Evolutionary conservation across 2,797 vertebrate species (phyloP), one percentile per base, ranked within the genome.

Genomic region (Mustela erminea): DNA sequence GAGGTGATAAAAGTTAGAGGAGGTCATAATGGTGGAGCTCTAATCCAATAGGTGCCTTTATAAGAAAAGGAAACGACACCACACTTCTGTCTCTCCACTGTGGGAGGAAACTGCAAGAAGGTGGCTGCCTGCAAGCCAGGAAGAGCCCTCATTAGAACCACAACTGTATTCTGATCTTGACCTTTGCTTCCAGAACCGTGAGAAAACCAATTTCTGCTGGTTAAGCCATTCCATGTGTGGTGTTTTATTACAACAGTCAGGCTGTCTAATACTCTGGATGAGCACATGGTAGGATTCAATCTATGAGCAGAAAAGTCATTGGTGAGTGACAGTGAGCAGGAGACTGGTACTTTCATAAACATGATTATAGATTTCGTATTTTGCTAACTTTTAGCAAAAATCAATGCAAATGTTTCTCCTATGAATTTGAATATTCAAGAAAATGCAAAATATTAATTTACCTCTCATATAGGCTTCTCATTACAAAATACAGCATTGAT

Each of bases 391-490:
- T 54, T 77, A 78, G 15, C 72, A 84, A 72, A 84, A 75, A 75
- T 64, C 83, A 91, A 91, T 91, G 15, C 27, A 84, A 95, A 78
- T n/a, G 14, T 96, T 93, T 80, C 46, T 78, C 25, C 70, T 81
- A 27, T 46, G 12, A 87, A 70, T 70, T 52, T 72, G 41, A 87
- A 90, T 91, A 91, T 46, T 95, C 52, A 52, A 87, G 58, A 78
- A 89, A 87, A 77, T n/a, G 49, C 1, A 72, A 62, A 77, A 77
- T 10, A 80, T 56, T 68, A 52, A 87, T 27, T 54, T 72, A 56
- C n/a, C 56, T 93, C 29, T 81, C 81, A 81, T 38, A 62, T 60
- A 3, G 27, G 43, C 85, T 87, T 93, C 75, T 74, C 72, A 84
- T 68, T 81, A 93, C 64, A 96, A 90, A 93, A 95, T 54, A 11